Base-by-base conservation (phyloP, 2,888 invertebrate species). In the Melinaea marsaeus region DNA sequence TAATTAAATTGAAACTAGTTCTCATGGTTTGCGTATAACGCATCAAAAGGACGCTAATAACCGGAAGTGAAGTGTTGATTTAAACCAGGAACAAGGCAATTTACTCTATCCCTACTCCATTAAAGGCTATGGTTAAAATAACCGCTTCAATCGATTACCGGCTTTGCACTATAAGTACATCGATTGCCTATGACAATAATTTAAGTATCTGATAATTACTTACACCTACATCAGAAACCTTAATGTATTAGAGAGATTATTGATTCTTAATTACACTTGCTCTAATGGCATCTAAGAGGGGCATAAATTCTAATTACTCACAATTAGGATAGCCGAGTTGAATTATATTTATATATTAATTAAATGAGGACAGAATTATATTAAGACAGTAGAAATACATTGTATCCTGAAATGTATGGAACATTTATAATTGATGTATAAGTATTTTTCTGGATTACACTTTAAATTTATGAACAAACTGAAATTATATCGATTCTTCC, bases 41-140 rank as follows among this genome's bases (percentile, higher is more conserved):
- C 9, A 46, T 46, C 46, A 46, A n/a, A 46, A n/a, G 46, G 46
- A 46, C 3, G 46, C 46, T 51, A 6, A 51, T 51, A 46, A 22
- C 1, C 22, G 22, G 22, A 22, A 46, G 13, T 46, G 46, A 46
- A 46, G 46, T 46, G 46, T 46, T 46, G 46, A 46, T n/a, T 11
- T 46, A 46, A 46, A 46, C 11, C 46, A 46, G 46, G 46, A 46
- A 46, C 46, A 46, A 46, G 46, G 46, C 46, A 46, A 46, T 46
- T 46, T n/a, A 46, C 46, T 46, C 46, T 11, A 46, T 46, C 46
- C 11, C 46, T n/a, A 46, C 11, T 46, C 46, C 13, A 46, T 46
- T 46, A 46, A 11, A 11, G 46, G 51, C 11, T 32, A 51, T 51
- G 51, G 22, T 13, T 51, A 51, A 32, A 51, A 51, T 51, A 51